Base-by-base conservation (phyloP, 2,113 vertebrate species). In the Pogonocichla stellata region DNA sequence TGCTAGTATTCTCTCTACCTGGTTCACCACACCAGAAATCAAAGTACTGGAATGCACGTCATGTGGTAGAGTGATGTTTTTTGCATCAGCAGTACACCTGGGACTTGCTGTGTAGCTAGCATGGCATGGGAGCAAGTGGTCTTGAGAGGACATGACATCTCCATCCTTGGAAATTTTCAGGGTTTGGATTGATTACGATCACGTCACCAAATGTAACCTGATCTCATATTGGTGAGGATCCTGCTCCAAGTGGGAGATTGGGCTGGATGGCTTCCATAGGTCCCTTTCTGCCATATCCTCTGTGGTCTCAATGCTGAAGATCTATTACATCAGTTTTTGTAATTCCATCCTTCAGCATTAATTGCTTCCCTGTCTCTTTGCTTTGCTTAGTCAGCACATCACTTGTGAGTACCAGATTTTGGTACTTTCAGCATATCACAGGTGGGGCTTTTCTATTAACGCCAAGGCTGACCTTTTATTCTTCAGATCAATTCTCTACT, bases 51-150 rank as follows among this genome's bases (percentile, higher is more conserved):
- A 57, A 53, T 25, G 50, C 5, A 7, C 33, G 20, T 78, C 42
- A 28, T 60, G 31, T 33, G 6, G 18, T 29, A 31, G 28, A 34
- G 18, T 40, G 43, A 10, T 57, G 33, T 15, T 20, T 58, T 65
- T 83, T 38, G 16, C 17, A n/a, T 28, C 69, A 61, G 23, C 66
- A 50, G 45, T n/a, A 31, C 4, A 14, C 10, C 19, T 73, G 47
- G 14, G 26, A 33, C 29, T 64, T 45, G 8, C 57, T 61, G 17
- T 36, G 4, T 38, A 43, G 24, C 8, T 64, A 48, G 47, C 0
- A 2, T 31, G n/a, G 16, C 36, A 45, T 0, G 0, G 43, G 53
- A 83, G 42, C 0, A 1, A 24, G 31, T 72, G 80, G 19, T 12
- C 36, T 51, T 53, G 31, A 56, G 24, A 85, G 28, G 5, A 62